Percentiles rank a stretch among this genome's conserved stretches.
phyloP scores from a whole-genome alignment of 2,113 vertebrate genomes.

The Mesitornis unicolor region DNA sequence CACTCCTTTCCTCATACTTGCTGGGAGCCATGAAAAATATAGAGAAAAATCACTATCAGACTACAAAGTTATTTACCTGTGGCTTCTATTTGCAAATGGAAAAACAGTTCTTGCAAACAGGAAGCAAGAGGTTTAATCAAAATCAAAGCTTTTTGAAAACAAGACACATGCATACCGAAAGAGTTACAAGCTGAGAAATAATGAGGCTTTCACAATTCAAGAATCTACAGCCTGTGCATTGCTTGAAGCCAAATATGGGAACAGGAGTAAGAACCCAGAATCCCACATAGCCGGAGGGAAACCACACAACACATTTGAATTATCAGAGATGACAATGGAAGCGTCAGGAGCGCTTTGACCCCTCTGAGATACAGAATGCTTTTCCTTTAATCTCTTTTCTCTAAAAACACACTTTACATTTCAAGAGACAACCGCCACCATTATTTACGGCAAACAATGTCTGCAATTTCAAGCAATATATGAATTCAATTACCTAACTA shows the following conservation, averaged over 20 bases:
- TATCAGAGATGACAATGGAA: background rate
- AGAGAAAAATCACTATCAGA: background rate
- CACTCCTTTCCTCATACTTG: slow-evolving; percentile 35
- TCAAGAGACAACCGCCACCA: background rate
- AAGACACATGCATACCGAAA: background rate
- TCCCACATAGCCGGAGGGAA: background rate
- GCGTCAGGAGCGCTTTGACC: background rate
- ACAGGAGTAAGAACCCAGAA: slow-evolving; percentile 10
- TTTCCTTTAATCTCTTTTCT: background rate
- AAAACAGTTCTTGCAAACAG: background rate
- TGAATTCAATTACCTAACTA: background rate
- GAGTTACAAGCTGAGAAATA: slow-evolving; percentile 54
- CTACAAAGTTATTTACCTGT: slow-evolving; percentile 33
- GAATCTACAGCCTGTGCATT: background rate
- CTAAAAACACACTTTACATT: background rate
- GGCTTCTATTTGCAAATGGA: slow-evolving; percentile 26
- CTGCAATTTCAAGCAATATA: background rate
- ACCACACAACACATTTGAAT: background rate
- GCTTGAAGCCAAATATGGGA: slow-evolving; percentile 40
- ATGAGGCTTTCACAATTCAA: slow-evolving; percentile 41
- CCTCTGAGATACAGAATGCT: background rate
- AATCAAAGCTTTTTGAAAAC: slow-evolving; percentile 43
- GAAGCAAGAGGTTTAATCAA: slow-evolving; percentile 40
- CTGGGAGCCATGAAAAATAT: slow-evolving; percentile 44
- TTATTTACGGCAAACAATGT: background rate